phyloP scores from a whole-genome alignment of 2,113 vertebrate species.

The Nerophis lumbriciformis region DNA sequence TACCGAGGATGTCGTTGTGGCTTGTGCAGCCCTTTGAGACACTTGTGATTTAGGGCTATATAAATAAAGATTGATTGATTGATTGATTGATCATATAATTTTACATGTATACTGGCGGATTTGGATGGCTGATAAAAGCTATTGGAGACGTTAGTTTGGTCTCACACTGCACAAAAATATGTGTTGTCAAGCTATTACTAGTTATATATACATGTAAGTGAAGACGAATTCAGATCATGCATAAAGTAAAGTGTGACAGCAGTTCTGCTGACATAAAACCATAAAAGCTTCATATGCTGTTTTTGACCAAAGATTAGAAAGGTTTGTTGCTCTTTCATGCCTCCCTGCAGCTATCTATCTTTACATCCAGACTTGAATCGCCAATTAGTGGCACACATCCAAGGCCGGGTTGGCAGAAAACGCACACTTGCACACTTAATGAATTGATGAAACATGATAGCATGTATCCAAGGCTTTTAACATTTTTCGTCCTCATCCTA shows the following conservation, averaged over 20 bases:
- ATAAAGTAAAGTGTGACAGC: conserved; percentile 9
- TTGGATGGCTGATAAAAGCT: too few relatives aligned
- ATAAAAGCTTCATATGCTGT: conserved; percentile 24
- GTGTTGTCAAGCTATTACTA: conserved; percentile 9
- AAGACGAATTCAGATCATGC: conserved; percentile 17
- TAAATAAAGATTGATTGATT: too few relatives aligned
- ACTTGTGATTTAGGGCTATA: too few relatives aligned
- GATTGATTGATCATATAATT: too few relatives aligned
- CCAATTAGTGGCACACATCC: conserved; percentile 25
- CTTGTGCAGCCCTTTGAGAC: too few relatives aligned
- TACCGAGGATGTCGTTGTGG: too few relatives aligned
- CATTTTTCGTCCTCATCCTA: not conserved
- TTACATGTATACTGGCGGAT: too few relatives aligned
- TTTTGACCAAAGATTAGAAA: conserved; percentile 40
- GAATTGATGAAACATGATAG: not conserved
- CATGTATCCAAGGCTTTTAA: not conserved
- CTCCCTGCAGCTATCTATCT: conserved; percentile 21
- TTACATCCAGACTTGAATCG: conserved; percentile 19
- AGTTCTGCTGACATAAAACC: conserved; percentile 41
- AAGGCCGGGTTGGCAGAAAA: conserved; percentile 10
- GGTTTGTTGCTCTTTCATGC: conserved; percentile 10
- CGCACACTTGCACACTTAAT: not conserved
- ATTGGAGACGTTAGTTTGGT: not conserved
- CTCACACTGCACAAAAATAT: too few relatives aligned
- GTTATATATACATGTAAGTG: conserved; percentile 5